Conservation (phyloP, 2,113 vertebrate genomes). For the Myotis brandtii region DNA sequence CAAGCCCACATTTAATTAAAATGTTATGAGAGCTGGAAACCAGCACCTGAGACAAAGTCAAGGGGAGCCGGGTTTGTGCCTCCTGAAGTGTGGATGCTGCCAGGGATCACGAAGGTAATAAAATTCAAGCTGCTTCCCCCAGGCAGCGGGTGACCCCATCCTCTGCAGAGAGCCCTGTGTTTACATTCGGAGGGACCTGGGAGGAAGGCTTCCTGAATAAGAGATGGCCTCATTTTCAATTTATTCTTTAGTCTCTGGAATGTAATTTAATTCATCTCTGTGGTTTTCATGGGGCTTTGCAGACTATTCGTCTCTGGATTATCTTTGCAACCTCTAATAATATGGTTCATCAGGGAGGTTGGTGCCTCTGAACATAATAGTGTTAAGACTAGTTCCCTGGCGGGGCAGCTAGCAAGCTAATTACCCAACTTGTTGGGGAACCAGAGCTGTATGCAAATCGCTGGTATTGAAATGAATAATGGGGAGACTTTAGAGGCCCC, state of each 20-base stretch:
- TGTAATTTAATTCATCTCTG: constrained; percentile 77
- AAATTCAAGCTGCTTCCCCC: constrained; percentile 76
- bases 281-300: constrained; percentile 79
- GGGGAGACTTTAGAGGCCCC: constrained; percentile 35
- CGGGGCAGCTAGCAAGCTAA: constrained; percentile 57
- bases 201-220: constrained; percentile 76
- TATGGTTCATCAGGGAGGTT: constrained; percentile 65
- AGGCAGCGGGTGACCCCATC: constrained; percentile 71
- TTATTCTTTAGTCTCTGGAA: constrained; percentile 68
- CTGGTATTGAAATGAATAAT: constrained; percentile 68
- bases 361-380: constrained; percentile 45
- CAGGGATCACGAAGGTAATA: constrained; percentile 80
- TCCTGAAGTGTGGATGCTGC: constrained; percentile 65
- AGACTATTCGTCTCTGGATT: constrained; percentile 71
- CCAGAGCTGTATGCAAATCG: constrained; percentile 24
- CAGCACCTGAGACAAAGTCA: constrained; percentile 70
- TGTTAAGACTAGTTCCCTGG: constrained; percentile 60
- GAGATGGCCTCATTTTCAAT: constrained; percentile 76
- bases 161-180: constrained; percentile 63
- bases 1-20: constrained; percentile 82
- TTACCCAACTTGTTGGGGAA: constrained; percentile 68
- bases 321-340: constrained; percentile 74
- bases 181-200: constrained; percentile 67
- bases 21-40: constrained; percentile 76
- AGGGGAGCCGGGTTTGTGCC: constrained; percentile 60